Evolutionary conservation across 2,797 vertebrate genomes (phyloP).

Genomic region (Poeciliopsis presidionis): DNA sequence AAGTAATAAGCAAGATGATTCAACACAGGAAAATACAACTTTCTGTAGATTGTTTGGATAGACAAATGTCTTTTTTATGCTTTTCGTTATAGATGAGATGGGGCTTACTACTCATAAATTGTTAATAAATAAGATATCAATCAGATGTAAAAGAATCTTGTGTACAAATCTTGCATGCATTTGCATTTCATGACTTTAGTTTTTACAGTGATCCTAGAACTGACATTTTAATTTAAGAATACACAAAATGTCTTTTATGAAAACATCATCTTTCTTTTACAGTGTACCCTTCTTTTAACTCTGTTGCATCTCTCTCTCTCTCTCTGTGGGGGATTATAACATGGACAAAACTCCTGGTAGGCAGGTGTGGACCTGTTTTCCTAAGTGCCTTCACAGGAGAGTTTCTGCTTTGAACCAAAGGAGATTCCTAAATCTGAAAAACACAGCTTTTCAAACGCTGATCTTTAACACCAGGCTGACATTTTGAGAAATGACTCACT

Average conservation of each 20-base stretch:
- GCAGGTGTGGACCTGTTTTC: constrained; percentile 36
- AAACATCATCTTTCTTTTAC: neutral
- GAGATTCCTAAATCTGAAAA: constrained; percentile 17
- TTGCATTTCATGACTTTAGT: neutral
- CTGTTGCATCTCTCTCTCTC: constrained; percentile 3
- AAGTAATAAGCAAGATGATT: neutral
- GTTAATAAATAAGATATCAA: neutral
- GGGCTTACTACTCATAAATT: neutral
- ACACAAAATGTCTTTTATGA: constrained; percentile 3
- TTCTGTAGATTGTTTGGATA: neutral
- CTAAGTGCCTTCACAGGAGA: constrained; percentile 25
- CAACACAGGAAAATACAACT: neutral
- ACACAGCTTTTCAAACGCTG: constrained; percentile 2
- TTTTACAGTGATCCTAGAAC: neutral
- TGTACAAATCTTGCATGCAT: neutral
- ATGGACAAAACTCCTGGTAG: constrained; percentile 30
- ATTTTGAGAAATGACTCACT: neutral
- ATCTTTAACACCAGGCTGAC: neutral
- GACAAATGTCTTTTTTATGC: neutral
- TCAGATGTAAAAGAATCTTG: neutral
- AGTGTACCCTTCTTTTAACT: constrained; percentile 1
- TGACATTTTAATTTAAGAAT: constrained; percentile 16
- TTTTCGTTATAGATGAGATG: neutral
- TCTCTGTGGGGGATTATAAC: constrained; percentile 36
- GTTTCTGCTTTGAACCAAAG: constrained; percentile 31